Evolutionary conservation across 2,113 vertebrate genomes (phyloP).

Genomic region (Grantiella picta): DNA sequence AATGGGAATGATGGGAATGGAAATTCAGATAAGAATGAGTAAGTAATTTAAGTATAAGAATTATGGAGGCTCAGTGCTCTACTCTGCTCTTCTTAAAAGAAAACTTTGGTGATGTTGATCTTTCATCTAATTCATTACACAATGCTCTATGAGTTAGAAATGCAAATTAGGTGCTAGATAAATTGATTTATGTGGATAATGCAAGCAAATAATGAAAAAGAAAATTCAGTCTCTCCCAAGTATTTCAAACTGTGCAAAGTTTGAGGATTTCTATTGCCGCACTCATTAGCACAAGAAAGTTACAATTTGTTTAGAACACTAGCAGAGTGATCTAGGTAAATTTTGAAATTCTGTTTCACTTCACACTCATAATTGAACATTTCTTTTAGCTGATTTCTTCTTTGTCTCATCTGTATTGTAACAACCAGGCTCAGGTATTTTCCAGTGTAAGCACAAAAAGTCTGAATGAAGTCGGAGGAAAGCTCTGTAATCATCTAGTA

Average conservation of each 20-base stretch:
- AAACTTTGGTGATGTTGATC: not conserved
- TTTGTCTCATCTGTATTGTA: not conserved
- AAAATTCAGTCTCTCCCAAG: rapidly evolving
- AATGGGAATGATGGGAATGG: not conserved
- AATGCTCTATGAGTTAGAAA: not conserved
- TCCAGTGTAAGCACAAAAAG: not conserved
- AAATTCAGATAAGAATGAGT: not conserved
- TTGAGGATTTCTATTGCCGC: not conserved
- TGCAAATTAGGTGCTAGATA: not conserved
- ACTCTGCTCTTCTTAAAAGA: not conserved
- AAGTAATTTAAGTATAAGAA: not conserved
- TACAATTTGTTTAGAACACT: not conserved
- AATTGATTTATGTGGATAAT: not conserved
- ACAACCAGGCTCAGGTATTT: not conserved
- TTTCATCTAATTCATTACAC: not conserved
- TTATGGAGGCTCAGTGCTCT: not conserved
- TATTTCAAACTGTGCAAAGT: not conserved
- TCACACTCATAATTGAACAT: not conserved
- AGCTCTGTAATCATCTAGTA: not conserved
- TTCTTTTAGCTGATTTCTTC: not conserved
- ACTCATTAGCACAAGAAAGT: not conserved
- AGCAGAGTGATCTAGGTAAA: not conserved
- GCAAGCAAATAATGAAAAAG: not conserved
- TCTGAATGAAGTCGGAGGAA: not conserved
- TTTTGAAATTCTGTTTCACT: not conserved